Conservation (phyloP, 64 coral and sea anemone species). For the Montipora sp. region DNA sequence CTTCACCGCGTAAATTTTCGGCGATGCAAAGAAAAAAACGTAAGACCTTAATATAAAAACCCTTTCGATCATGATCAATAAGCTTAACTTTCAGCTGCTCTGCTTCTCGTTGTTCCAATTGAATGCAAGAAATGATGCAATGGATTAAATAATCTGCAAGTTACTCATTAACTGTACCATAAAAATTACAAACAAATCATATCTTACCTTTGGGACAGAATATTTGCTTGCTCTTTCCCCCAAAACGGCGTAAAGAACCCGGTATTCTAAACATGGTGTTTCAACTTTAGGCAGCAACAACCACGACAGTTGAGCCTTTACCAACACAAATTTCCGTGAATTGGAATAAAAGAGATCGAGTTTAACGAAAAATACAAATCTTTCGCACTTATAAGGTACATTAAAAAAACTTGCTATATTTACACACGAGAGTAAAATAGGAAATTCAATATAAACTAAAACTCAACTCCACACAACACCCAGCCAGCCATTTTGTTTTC, state of each 20-base stretch:
- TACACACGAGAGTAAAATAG: background rate
- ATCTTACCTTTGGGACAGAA: conserved; percentile 33
- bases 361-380: background rate
- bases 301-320: background rate
- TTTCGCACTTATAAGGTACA: background rate
- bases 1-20: too few species aligned
- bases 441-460: background rate
- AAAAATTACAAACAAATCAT: background rate
- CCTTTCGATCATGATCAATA: too few species aligned
- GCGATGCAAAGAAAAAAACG: too few species aligned
- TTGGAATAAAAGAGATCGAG: background rate
- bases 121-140: too few species aligned
- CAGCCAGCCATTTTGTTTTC: conserved; percentile 50
- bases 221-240: conserved; percentile 23
- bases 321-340: background rate
- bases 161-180: background rate
- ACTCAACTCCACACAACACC: background rate
- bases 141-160: too few species aligned
- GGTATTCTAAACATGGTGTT: conserved; percentile 20
- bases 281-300: background rate
- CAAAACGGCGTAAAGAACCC: conserved; percentile 8
- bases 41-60: too few species aligned
- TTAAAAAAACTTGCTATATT: background rate
- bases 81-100: too few species aligned
- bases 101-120: too few species aligned